Base-by-base conservation (phyloP, 2,113 vertebrate genomes). In the Gila orcuttii region DNA sequence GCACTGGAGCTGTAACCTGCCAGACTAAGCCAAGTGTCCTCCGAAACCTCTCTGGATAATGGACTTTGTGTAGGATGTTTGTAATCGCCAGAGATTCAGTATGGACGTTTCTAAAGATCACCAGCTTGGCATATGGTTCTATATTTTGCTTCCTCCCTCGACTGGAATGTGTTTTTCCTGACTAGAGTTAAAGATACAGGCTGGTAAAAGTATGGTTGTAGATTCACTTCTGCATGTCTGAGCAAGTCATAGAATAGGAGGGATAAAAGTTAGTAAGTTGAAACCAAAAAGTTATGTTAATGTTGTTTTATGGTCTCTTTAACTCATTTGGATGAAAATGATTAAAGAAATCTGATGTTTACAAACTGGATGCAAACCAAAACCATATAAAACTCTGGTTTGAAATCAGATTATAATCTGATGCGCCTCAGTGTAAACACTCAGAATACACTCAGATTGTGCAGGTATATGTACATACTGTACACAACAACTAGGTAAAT, bases 21-120 rank as follows among this genome's bases (percentile, higher is more conserved):
- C 81, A 86, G 82, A 78, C 59, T 82, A 62, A 69, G 73, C 80
- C 69, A 82, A 88, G 71, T 52, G 68, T 83, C 79, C 68, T 66
- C 75, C 55, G 45, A 39, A 84, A 69, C 80, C 69, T 82, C 42
- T 28, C 45, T 28, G 11, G 80, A 69, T 69, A 69, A 69, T 69
- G 80, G 42, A 69, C 60, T 82, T 82, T 69, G 64, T 69, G 80
- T 52, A 69, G 80, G 62, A 82, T 82, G 64, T 52, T 82, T 52
- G 45, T 42, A 66, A 36, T 23, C 19, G 0, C 25, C 50, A 36
- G 28, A 69, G 47, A 69, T 36, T 52, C 15, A 68, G 42, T 69
- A 55, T 15, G 25, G 39, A 82, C 1, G 10, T 68, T 66, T 82
- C 60, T 68, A 52, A 82, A 50, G 62, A 39, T 33, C 17, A 13